Conservation (phyloP, 2,888 invertebrate species). For the Coremacera marginata region DNA sequence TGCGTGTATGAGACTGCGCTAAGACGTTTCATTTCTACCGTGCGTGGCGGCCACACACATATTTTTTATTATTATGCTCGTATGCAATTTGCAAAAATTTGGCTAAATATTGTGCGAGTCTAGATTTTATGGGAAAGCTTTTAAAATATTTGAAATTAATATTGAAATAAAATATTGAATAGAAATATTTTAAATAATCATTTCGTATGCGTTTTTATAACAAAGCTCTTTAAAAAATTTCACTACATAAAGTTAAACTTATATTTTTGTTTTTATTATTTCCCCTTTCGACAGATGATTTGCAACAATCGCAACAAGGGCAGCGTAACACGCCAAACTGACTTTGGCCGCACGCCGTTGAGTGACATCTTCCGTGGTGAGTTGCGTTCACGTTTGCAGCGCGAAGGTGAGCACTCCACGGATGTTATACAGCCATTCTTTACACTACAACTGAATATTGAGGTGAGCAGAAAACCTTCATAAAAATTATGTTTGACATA, state of each 20-base stretch:
- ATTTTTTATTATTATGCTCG: too few relatives aligned
- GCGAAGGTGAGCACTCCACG: slow-evolving; percentile 78
- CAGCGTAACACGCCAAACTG: slow-evolving; percentile 87
- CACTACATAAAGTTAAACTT: background rate
- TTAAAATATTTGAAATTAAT: too few relatives aligned
- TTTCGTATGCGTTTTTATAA: too few relatives aligned
- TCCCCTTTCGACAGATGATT: slow-evolving; percentile 60
- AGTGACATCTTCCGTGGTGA: slow-evolving; percentile 95
- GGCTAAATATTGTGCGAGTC: too few relatives aligned
- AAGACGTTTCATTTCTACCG: too few relatives aligned
- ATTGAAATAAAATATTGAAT: too few relatives aligned
- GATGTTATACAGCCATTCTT: slow-evolving; percentile 97
- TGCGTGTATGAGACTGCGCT: too few relatives aligned
- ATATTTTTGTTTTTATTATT: slow-evolving; percentile 22
- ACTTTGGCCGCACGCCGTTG: slow-evolving; percentile 86
- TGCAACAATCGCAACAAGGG: slow-evolving; percentile 89
- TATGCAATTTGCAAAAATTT: too few relatives aligned
- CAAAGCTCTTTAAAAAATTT: background rate
- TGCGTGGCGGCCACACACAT: too few relatives aligned
- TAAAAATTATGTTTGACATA: too few relatives aligned
- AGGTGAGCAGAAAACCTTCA: slow-evolving; percentile 74
- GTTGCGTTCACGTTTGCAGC: slow-evolving; percentile 84
- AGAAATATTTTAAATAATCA: too few relatives aligned
- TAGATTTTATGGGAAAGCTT: too few relatives aligned
- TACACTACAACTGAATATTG: slow-evolving; percentile 93